phyloP scores from a whole-genome alignment of 2,797 vertebrate genomes.

The Acropternis orthonyx region DNA sequence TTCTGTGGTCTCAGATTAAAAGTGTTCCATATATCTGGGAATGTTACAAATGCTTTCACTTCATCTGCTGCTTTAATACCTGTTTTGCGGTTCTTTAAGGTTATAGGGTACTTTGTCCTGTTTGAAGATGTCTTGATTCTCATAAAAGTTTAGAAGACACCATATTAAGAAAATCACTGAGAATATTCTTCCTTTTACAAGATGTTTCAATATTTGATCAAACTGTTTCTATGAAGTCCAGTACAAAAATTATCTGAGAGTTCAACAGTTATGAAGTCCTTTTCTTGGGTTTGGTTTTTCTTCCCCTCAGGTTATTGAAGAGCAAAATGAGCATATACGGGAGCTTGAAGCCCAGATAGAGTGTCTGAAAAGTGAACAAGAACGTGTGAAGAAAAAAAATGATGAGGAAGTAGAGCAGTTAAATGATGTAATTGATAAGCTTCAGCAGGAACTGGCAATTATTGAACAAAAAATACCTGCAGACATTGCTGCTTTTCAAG shows the following conservation, averaged over 20 bases:
- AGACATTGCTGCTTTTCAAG: slow-evolving; percentile 51
- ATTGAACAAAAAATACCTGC: slow-evolving; percentile 81
- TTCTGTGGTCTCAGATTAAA: not conserved
- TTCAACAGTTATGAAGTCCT: not conserved
- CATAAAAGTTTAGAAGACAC: not conserved
- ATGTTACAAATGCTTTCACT: not conserved
- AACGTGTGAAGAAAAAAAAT: slow-evolving; percentile 82
- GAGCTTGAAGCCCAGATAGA: slow-evolving; percentile 89
- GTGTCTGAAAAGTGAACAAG: slow-evolving; percentile 87
- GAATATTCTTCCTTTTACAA: not conserved
- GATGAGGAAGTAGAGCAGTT: slow-evolving; percentile 91
- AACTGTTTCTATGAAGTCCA: not conserved
- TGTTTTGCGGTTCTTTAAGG: not conserved
- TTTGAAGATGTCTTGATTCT: not conserved
- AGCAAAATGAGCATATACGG: slow-evolving; percentile 83
- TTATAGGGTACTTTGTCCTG: not conserved
- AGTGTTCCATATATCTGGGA: not conserved
- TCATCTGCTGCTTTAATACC: not conserved
- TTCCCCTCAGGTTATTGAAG: slow-evolving; percentile 79
- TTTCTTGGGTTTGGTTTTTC: not conserved
- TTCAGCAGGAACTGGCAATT: slow-evolving; percentile 89
- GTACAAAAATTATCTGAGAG: not conserved
- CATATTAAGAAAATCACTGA: not conserved
- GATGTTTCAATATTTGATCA: not conserved
- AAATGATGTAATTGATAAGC: slow-evolving; percentile 91